phyloP scores from a whole-genome alignment of 1,140 invertebrate species.

The Drosophila seguyi region DNA sequence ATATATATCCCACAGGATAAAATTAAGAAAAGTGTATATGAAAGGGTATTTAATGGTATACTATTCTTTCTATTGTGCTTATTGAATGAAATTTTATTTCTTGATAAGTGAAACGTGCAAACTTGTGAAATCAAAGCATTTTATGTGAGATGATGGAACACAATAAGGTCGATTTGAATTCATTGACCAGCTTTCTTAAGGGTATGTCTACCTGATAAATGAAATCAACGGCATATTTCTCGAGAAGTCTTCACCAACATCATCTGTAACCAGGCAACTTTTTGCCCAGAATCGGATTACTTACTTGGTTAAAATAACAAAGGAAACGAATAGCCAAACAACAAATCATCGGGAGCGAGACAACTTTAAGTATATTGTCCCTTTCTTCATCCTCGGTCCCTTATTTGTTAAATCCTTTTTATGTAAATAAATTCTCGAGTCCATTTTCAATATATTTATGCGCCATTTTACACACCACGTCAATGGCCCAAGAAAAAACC shows the following conservation, averaged over 20 bases:
- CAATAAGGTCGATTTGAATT: constrained; percentile 56
- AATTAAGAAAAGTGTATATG: background rate
- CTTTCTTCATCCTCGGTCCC: constrained; percentile 23
- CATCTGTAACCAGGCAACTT: constrained; percentile 61
- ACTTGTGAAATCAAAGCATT: constrained; percentile 50
- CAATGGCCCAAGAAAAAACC: constrained; percentile 35
- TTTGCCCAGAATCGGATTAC: constrained; percentile 61
- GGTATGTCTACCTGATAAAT: constrained; percentile 59
- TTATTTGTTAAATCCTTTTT: constrained; percentile 82
- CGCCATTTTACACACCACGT: constrained; percentile 77
- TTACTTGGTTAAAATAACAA: constrained; percentile 81
- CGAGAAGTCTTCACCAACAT: constrained; percentile 1
- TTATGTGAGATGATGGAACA: constrained; percentile 20
- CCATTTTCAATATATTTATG: constrained; percentile 83
- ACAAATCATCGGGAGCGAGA: constrained; percentile 64
- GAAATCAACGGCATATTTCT: constrained; percentile 23
- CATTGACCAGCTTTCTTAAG: constrained; percentile 49
- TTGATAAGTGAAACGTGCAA: constrained; percentile 48
- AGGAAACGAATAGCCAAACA: constrained; percentile 56
- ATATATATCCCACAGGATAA: background rate
- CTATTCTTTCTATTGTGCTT: background rate
- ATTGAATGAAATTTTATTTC: constrained; percentile 52
- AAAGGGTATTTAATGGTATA: background rate
- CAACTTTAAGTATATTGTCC: constrained; percentile 48
- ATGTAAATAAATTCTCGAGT: constrained; percentile 83